These are phyloP conservation scores for Myotis lucifugus DNA, from an alignment of 2,113 vertebrate genomes.

Conservation along the genomic window DNA sequence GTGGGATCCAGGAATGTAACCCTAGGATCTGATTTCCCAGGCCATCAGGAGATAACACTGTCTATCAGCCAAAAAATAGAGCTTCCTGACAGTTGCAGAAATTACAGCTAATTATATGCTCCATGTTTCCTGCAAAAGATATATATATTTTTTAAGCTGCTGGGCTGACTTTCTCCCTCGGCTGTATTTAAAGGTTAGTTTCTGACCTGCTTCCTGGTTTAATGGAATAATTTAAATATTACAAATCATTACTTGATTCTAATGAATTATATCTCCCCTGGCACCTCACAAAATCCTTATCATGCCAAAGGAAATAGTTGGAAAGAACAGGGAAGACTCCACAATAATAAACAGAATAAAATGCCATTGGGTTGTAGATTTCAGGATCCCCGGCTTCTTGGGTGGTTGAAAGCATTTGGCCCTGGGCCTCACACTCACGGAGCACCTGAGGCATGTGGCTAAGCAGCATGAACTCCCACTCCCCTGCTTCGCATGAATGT, in stretches of 20 bases:
- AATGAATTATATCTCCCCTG: conserved; percentile 80
- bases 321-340: conserved; percentile 67
- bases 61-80: conserved; percentile 77
- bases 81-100: conserved; percentile 76
- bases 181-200: conserved; percentile 81
- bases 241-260: conserved; percentile 80
- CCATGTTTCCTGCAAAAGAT: conserved; percentile 77
- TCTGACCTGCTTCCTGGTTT: conserved; percentile 79
- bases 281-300: conserved; percentile 77
- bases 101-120: conserved; percentile 80
- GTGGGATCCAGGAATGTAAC: conserved; percentile 58
- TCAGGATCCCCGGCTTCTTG: conserved; percentile 58
- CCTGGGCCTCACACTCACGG: conserved; percentile 5
- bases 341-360: conserved; percentile 71
- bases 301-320: conserved; percentile 70
- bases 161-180: conserved; percentile 78
- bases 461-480: conserved; percentile 65
- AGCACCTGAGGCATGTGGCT: conserved; percentile 74
- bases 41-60: conserved; percentile 69
- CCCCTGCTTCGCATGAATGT: conserved; percentile 47
- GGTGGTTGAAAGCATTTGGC: conserved; percentile 72
- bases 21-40: conserved; percentile 64
- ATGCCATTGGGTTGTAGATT: conserved; percentile 49
- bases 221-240: conserved; percentile 82
- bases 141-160: conserved; percentile 80